Evolutionary conservation across 2,797 vertebrate genomes (phyloP).

Genomic region (Xerus rutilus): DNA sequence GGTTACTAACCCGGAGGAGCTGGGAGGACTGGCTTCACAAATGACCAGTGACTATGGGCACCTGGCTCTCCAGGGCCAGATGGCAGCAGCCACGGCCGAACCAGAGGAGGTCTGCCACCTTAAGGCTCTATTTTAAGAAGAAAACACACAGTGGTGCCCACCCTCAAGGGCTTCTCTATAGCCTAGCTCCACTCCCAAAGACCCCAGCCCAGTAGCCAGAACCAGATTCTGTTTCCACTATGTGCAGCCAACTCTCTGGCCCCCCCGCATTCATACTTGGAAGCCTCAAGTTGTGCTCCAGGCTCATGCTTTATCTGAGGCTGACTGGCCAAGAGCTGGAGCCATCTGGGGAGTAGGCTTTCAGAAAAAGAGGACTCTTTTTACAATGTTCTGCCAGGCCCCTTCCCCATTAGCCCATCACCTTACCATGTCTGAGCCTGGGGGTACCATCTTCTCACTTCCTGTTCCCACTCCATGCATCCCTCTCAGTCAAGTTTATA

Average conservation of each 20-base stretch:
- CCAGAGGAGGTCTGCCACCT: slow-evolving; percentile 95
- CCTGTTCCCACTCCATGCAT: background rate
- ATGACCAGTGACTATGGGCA: slow-evolving; percentile 98
- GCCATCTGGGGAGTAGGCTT: background rate
- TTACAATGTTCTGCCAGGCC: background rate
- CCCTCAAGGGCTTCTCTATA: background rate
- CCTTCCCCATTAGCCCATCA: background rate
- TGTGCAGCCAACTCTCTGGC: background rate
- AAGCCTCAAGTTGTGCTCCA: background rate
- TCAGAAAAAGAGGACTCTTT: background rate
- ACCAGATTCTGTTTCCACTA: background rate
- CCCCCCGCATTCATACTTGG: background rate
- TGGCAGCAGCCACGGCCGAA: slow-evolving; percentile 97
- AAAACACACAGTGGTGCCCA: background rate
- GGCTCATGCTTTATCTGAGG: background rate
- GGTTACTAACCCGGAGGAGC: slow-evolving; percentile 97
- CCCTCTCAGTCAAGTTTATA: background rate
- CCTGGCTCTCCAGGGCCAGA: slow-evolving; percentile 96
- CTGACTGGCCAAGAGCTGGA: background rate
- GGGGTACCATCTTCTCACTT: background rate
- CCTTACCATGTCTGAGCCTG: too few relatives aligned
- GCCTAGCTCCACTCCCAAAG: background rate
- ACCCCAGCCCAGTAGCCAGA: background rate
- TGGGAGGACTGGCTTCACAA: slow-evolving; percentile 98
- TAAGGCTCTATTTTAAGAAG: slow-evolving; percentile 78